Base-by-base conservation (phyloP, 2,888 invertebrate species). In the Tachina fera region DNA sequence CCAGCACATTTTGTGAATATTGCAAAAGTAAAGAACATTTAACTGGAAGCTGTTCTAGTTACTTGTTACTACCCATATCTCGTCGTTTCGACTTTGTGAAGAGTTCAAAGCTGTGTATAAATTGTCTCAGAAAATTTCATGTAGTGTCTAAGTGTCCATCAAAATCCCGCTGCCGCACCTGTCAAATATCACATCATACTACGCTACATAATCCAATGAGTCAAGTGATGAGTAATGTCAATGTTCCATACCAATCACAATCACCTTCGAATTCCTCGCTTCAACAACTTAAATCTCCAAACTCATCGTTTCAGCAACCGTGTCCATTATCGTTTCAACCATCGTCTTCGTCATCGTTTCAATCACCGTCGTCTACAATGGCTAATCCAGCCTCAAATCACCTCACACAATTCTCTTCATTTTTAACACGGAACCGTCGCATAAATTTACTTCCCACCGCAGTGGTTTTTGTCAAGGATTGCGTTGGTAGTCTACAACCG, bases 391-490 rank as follows among this genome's bases (percentile, higher is more conserved):
- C 58, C 10, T 51, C 71, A 61, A 78, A 13, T 22, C 70, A 49
- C 47, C 19, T 63, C 13, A 53, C 51, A 16, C 58, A 63, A 41
- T 22, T n/a, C 13, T 43, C 16, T 22, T 58, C 65, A 19, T 65
- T 63, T 14, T 0, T 58, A 4, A 58, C 58, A 14, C 39, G 47
- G 16, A 65, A 11, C 14, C 53, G 70, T 53, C 19, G n/a, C 11
- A 16, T 61, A 47, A 49, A 51, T 16, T 10, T 68, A 14, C 63
- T 70, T 39, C 70, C 82, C 11, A 76, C 71, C n/a, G 70, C 77
- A 8, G 22, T 86, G 3, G 31, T 86, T 19, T 51, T 80, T 5
- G 60, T 81, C 0, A 77, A 53, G 22, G 81, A 81, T 41, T 58
- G 14, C 1, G 77, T 39, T 10, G 78, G 80, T 9, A 9, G 5